These are phyloP conservation scores for Drosophila ercepeae DNA, from an alignment of 1,140 invertebrate species.

Conservation along the genomic window DNA sequence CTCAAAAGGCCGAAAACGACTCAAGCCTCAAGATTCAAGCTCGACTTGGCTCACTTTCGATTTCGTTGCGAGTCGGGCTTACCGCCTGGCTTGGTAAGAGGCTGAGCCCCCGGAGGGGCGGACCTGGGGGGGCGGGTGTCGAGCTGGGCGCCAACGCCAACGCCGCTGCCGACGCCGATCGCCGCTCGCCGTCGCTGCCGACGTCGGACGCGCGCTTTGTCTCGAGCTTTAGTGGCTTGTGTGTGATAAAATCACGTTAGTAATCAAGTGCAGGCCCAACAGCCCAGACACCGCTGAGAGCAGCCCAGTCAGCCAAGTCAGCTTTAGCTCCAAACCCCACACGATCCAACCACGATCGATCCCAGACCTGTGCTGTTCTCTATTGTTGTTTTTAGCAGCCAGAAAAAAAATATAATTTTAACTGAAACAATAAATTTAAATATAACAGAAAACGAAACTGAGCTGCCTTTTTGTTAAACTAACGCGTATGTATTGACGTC, in stretches of 20 bases:
- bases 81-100: conserved; percentile 8
- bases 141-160: conserved; percentile 31
- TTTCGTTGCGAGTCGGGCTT: conserved; percentile 53
- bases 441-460: neutral
- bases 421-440: neutral
- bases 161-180: conserved; percentile 12
- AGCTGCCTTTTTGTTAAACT: conserved; percentile 13
- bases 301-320: conserved; percentile 29
- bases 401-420: too few species aligned
- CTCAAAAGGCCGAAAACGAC: conserved; percentile 27
- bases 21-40: conserved; percentile 44
- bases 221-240: conserved; percentile 83
- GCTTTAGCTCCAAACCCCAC: conserved; percentile 8
- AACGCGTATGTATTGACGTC: conserved; percentile 37
- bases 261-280: conserved; percentile 83
- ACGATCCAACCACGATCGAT: too few species aligned
- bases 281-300: conserved; percentile 71
- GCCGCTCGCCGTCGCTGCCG: conserved; percentile 27
- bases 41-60: conserved; percentile 61
- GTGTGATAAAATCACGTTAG: conserved; percentile 84
- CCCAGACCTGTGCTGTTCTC: conserved; percentile 7
- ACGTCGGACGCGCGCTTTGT: conserved; percentile 63
- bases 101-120: too few species aligned
- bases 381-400: conserved; percentile 12
- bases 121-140: conserved; percentile 6